These are phyloP conservation scores for Leptocoma aspasia DNA, from an alignment of 2,113 vertebrate genomes.

Conservation along the genomic window DNA sequence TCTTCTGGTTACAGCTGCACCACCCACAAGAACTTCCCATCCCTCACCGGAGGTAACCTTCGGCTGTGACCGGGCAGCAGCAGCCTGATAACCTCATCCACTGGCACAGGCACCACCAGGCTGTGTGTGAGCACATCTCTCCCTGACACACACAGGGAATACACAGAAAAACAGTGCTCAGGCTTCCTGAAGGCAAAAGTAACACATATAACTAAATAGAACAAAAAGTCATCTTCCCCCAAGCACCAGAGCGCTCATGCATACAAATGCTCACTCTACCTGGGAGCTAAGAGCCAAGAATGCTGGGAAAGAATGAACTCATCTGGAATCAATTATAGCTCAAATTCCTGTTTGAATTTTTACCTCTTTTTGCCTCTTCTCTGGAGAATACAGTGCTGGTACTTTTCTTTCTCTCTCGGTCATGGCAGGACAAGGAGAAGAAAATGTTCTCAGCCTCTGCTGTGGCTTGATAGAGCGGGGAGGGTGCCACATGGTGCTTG, in stretches of 20 bases:
- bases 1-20: not conserved
- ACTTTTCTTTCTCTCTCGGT: not conserved
- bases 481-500: accelerated
- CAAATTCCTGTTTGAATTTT: accelerated
- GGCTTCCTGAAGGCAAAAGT: not conserved
- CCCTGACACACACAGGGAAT: not conserved
- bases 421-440: not conserved
- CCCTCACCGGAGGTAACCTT: not conserved
- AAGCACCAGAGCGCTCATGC: not conserved
- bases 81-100: not conserved
- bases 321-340: not conserved
- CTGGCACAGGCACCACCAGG: not conserved
- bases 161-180: not conserved
- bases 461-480: accelerated
- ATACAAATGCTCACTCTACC: not conserved
- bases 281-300: not conserved
- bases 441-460: not conserved
- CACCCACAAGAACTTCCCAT: not conserved
- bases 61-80: accelerated
- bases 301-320: not conserved
- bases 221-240: not conserved
- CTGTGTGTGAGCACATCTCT: not conserved
- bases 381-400: not conserved
- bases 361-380: not conserved
- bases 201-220: not conserved